Conservation (phyloP, 2,888 invertebrate genomes). For the Catonia carolina region DNA sequence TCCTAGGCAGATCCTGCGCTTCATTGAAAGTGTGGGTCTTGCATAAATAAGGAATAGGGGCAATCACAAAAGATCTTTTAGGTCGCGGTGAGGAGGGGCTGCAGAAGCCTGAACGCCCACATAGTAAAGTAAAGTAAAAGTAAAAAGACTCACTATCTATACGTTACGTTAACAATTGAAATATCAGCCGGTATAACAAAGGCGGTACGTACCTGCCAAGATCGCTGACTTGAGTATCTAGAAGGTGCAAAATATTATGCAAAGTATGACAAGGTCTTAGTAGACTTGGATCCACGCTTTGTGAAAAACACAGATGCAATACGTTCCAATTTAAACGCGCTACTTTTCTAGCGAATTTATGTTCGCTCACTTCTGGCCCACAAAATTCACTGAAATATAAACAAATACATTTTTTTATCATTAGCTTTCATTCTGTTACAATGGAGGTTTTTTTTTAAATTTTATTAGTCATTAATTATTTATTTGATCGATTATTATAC, state of each 20-base stretch:
- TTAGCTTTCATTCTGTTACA: background rate
- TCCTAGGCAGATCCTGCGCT: too few relatives aligned
- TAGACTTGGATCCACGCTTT: conserved; percentile 58
- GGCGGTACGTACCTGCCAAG: conserved; percentile 66
- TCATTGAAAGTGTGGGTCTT: too few relatives aligned
- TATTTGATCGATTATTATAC: too few relatives aligned
- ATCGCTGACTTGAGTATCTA: conserved; percentile 57
- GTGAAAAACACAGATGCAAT: conserved; percentile 68
- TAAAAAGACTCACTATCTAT: too few relatives aligned
- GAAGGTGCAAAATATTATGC: conserved; percentile 62
- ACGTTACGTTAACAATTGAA: too few relatives aligned
- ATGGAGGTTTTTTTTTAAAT: background rate
- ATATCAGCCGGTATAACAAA: too few relatives aligned
- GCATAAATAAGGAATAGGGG: too few relatives aligned
- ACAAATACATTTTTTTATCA: background rate
- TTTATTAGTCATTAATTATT: too few relatives aligned
- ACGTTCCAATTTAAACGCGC: conserved; percentile 74
- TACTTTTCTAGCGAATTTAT: conserved; percentile 66
- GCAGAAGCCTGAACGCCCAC: too few relatives aligned
- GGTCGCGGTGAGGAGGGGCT: too few relatives aligned
- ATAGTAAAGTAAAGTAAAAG: too few relatives aligned
- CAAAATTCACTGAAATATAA: conserved; percentile 65
- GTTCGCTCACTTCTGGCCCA: conserved; percentile 59
- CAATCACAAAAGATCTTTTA: too few relatives aligned
- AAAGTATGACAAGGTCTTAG: conserved; percentile 63